Conservation (phyloP, 1,140 invertebrate genomes). For the Lucilia sericata region DNA sequence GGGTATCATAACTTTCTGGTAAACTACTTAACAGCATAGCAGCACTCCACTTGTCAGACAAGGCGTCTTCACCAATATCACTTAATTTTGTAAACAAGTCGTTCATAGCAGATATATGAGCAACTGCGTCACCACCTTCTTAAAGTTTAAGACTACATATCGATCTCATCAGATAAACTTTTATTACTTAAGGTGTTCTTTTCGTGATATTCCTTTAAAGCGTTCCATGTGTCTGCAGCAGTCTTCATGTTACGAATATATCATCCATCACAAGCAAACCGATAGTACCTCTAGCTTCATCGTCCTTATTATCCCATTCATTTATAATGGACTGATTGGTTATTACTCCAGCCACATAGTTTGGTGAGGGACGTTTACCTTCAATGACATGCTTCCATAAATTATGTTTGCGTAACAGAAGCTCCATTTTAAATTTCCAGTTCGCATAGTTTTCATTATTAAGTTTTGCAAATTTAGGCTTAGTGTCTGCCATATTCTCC, state of each 20-base stretch:
- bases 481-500: neutral
- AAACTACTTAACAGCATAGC: conserved; percentile 16
- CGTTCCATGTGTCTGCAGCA: neutral
- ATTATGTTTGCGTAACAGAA: conserved; percentile 34
- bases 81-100: neutral
- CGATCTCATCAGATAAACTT: neutral
- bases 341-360: neutral
- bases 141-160: conserved; percentile 1
- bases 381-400: conserved; percentile 33
- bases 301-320: neutral
- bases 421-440: conserved; percentile 23
- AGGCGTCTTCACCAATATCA: neutral
- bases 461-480: conserved; percentile 19
- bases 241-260: neutral
- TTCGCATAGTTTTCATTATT: conserved; percentile 2
- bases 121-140: neutral
- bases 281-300: conserved; percentile 24
- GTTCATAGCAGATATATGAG: neutral
- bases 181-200: neutral
- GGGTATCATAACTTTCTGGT: conserved; percentile 12
- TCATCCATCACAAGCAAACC: conserved; percentile 34
- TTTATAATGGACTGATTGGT: neutral
- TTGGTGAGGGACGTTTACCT: neutral
- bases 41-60: conserved; percentile 4
- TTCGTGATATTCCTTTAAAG: neutral